Evolutionary conservation across 1,140 invertebrate genomes (phyloP).

Genomic region (Melitaea cinxia): DNA sequence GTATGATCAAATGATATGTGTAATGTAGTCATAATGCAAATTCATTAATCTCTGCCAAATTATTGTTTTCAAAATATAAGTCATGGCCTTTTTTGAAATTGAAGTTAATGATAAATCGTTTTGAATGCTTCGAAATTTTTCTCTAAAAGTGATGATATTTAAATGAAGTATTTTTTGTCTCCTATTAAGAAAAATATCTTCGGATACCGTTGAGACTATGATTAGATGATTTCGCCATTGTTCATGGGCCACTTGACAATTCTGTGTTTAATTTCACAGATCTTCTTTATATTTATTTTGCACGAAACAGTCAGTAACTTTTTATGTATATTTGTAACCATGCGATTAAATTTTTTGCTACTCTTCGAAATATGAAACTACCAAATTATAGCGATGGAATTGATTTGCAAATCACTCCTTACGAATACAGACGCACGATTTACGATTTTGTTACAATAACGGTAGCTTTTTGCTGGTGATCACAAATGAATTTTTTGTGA

Average conservation of each 20-base stretch:
- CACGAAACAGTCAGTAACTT: constrained; percentile 2
- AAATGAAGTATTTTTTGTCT: constrained; percentile 6
- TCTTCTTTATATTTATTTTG: neutral
- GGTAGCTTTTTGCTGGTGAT: constrained; percentile 12
- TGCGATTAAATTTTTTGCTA: constrained; percentile 35
- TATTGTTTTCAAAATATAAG: constrained; percentile 10
- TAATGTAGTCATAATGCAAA: neutral
- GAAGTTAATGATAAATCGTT: neutral
- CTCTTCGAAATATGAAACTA: constrained; percentile 17
- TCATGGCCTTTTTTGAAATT: constrained; percentile 2
- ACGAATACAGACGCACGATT: constrained; percentile 18
- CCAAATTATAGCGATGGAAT: constrained; percentile 15
- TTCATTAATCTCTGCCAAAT: constrained; percentile 6
- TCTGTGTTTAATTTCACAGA: constrained; percentile 30
- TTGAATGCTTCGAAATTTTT: neutral
- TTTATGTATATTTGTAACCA: constrained; percentile 27
- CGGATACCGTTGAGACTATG: constrained; percentile 11
- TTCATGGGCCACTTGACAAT: constrained; percentile 27
- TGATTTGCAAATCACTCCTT: constrained; percentile 23
- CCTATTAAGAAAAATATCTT: constrained; percentile 4
- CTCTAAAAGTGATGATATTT: neutral
- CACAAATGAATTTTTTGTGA: constrained; percentile 14
- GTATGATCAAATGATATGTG: neutral
- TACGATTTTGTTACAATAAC: constrained; percentile 19
- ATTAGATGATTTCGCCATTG: constrained; percentile 12